Percentiles rank a stretch among this genome's conserved stretches.
phyloP scores from a whole-genome alignment of 2,888 invertebrate species.

The Orchesellides sinensis region DNA sequence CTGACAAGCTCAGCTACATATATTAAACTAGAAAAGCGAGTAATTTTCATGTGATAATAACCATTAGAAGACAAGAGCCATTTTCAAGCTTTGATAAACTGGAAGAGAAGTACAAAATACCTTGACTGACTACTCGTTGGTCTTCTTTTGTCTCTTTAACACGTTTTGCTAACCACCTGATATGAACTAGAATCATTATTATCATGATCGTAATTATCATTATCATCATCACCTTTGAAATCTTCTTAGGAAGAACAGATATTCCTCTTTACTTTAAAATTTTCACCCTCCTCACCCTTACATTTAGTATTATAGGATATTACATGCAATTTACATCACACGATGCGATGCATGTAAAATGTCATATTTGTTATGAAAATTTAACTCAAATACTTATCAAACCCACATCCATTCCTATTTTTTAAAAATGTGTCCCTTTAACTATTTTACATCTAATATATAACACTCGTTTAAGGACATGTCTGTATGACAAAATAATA shows the following conservation, averaged over 20 bases:
- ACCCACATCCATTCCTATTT: too few relatives aligned
- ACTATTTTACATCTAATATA: too few relatives aligned
- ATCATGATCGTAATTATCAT: conserved; percentile 28
- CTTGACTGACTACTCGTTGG: conserved; percentile 34
- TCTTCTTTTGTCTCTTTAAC: conserved; percentile 54
- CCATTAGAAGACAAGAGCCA: background rate
- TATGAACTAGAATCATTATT: conserved; percentile 30
- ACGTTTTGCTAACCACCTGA: conserved; percentile 38
- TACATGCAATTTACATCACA: background rate
- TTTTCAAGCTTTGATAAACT: conserved; percentile 41
- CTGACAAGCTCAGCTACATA: conserved; percentile 22
- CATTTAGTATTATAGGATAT: conserved; percentile 7
- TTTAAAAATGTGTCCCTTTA: too few relatives aligned
- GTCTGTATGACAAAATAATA: too few relatives aligned
- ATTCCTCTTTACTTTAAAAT: too few relatives aligned
- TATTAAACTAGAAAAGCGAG: conserved; percentile 41
- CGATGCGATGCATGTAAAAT: background rate
- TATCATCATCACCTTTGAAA: conserved; percentile 22
- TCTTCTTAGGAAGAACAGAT: too few relatives aligned
- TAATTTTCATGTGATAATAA: conserved; percentile 9
- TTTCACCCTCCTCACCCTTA: background rate
- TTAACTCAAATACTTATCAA: too few relatives aligned
- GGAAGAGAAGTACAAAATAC: conserved; percentile 6
- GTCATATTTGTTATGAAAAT: too few relatives aligned
- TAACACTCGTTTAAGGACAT: too few relatives aligned